Percentiles rank a stretch among this genome's conserved stretches.
These are phyloP conservation scores for Manis javanica DNA, from an alignment of 2,797 vertebrate species.

Conservation along the genomic window DNA sequence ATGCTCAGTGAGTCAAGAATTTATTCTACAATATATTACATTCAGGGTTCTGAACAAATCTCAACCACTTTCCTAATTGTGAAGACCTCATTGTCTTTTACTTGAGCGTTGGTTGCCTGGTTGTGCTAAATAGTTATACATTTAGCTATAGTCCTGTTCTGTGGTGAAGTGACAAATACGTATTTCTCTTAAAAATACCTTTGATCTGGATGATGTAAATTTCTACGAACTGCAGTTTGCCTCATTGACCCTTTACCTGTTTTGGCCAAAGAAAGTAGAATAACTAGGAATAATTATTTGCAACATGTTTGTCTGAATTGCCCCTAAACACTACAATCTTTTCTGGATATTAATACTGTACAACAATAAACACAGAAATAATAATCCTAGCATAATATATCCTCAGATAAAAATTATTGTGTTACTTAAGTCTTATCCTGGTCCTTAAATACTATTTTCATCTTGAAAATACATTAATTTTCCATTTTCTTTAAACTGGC, in stretches of 20 bases:
- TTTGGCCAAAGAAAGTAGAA: background rate
- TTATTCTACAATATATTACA: slow-evolving; percentile 46
- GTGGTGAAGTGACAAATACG: background rate
- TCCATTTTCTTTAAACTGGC: background rate
- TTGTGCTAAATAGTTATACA: background rate
- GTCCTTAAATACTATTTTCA: background rate
- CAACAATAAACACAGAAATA: slow-evolving; percentile 20
- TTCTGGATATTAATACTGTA: background rate
- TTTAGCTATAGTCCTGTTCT: background rate
- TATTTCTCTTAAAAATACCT: background rate
- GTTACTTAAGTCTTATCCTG: background rate
- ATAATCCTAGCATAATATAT: background rate
- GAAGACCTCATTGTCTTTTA: background rate
- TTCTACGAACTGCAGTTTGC: background rate
- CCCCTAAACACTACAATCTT: background rate
- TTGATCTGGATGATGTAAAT: background rate
- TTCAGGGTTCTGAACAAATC: slow-evolving; percentile 35
- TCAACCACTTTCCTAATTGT: background rate
- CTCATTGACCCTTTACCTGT: background rate
- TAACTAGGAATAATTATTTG: background rate
- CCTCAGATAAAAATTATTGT: background rate
- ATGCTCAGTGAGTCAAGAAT: slow-evolving; percentile 37
- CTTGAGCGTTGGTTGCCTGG: background rate
- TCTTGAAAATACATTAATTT: slow-evolving; percentile 8
- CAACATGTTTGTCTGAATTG: background rate